Conservation (phyloP, 2,888 invertebrate genomes). For the Platypus cylindrus region DNA sequence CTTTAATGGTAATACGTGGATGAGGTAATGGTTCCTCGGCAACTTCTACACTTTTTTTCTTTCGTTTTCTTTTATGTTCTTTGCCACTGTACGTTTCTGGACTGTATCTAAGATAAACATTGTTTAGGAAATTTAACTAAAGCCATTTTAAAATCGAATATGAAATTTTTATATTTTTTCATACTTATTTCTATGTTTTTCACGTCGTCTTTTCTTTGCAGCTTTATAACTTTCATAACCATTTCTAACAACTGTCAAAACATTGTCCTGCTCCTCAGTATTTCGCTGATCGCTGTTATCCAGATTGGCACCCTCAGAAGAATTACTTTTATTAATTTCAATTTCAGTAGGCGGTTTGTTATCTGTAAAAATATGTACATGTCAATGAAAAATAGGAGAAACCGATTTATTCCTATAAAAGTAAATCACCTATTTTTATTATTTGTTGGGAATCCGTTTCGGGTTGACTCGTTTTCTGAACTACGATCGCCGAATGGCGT, state of each 20-base stretch:
- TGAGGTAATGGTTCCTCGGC: conserved; percentile 46
- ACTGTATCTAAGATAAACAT: conserved; percentile 30
- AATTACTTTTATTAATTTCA: background rate
- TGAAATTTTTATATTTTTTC: conserved; percentile 1
- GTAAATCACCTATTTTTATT: no score
- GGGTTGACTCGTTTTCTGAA: no score
- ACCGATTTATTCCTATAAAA: no score
- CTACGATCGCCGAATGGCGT: conserved; percentile 9
- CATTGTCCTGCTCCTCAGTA: conserved; percentile 9
- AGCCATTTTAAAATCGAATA: background rate
- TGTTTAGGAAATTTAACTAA: background rate
- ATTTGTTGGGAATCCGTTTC: no score
- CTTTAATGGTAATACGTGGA: conserved; percentile 72
- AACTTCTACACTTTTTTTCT: conserved; percentile 66
- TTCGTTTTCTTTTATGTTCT: conserved; percentile 68
- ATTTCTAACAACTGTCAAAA: conserved; percentile 1
- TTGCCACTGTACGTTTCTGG: conserved; percentile 56
- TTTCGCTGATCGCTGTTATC: conserved; percentile 4
- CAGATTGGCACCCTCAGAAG: background rate
- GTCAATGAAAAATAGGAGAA: background rate
- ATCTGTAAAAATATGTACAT: background rate
- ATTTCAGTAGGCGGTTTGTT: conserved; percentile 2
- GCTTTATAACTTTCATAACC: conserved; percentile 36
- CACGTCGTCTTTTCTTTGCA: conserved; percentile 57
- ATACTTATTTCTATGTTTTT: conserved; percentile 60